Evolutionary conservation across 2,797 vertebrate genomes (phyloP), one percentile per base, ranked within the genome.

Genomic region (Acridotheres tristis): DNA sequence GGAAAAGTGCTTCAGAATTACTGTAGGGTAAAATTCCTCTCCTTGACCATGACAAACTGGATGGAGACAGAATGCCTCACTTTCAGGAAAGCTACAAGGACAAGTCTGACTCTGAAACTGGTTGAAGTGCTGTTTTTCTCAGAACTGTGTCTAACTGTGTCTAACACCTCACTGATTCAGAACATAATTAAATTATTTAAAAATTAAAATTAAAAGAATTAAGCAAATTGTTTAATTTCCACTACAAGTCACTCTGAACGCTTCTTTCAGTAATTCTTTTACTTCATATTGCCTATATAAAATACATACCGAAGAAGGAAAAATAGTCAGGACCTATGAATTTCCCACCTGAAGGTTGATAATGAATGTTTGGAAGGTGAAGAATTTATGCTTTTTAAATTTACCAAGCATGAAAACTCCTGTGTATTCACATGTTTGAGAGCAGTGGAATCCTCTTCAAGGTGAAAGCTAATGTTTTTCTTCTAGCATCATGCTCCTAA

Each of bases 21-120:
- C 54, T 62, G 77, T 77, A 66, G 50, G 17, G 23, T 88, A 67
- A 66, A 93, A 91, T 71, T 65, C 48, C 22, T 88, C 43, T 61
- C 36, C 50, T 90, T 95, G 93, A 80, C 91, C 54, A 26, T 40
- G 61, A 38, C n/a, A 80, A 89, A 73, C 74, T 84, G 83, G 53
- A 67, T 68, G 61, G 61, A 84, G 42, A 55, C 23, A 1, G n/a
- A 88, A n/a, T 45, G 43, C 74, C 22, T 90, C 32, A 20, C 34
- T 71, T 74, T 71, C 48, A 61, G 57, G n/a, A 80, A 77, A 63
- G 43, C 25, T 84, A 16, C 43, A 26, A 88, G 88, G 48, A 71
- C 45, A 61, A 13, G 9, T 47, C 57, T 80, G 61, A 27, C 42
- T 88, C 42, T 71, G 20, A 16, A 40, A 40, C 40, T 40, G 40